Percentiles rank a stretch among this genome's conserved stretches.
phyloP scores from a whole-genome alignment of 2,888 invertebrate genomes.

The Polydesmus complanatus region DNA sequence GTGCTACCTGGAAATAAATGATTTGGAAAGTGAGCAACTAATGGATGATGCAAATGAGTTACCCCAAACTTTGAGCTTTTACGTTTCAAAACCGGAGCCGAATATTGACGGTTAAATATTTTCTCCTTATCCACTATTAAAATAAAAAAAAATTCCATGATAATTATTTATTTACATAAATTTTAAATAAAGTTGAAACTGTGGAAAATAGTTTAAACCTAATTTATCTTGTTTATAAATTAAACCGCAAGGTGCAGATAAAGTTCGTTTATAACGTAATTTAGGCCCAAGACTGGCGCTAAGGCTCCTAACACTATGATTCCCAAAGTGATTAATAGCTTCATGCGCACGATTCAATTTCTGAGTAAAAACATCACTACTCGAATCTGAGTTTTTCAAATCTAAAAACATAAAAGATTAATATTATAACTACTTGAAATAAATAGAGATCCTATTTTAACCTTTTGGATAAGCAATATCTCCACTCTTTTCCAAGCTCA shows the following conservation, averaged over 20 bases:
- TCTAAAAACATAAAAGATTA: conserved; percentile 41
- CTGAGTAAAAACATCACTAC: conserved; percentile 67
- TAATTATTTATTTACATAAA: conserved; percentile 8
- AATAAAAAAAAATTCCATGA: neutral
- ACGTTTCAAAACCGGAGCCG: conserved; percentile 85
- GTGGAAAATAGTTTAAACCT: conserved; percentile 31
- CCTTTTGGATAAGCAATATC: conserved; percentile 72
- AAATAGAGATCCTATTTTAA: conserved; percentile 28
- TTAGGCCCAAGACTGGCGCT: conserved; percentile 63
- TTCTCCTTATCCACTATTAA: conserved; percentile 55
- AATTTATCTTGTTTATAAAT: conserved; percentile 59
- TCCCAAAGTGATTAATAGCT: conserved; percentile 55
- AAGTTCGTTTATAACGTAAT: conserved; percentile 88
- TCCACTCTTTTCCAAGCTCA: conserved; percentile 68
- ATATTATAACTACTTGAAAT: conserved; percentile 3
- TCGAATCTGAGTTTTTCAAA: conserved; percentile 71
- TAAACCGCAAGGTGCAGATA: conserved; percentile 81
- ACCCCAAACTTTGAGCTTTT: conserved; percentile 83
- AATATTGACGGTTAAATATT: conserved; percentile 56
- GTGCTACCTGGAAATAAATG: conserved; percentile 32
- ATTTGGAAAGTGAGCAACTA: conserved; percentile 29
- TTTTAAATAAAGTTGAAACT: neutral
- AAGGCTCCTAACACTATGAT: conserved; percentile 41
- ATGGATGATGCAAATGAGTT: conserved; percentile 55
- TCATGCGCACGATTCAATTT: conserved; percentile 81